Conservation (phyloP, 2,113 vertebrate species). For the Daphoenositta chrysoptera region DNA sequence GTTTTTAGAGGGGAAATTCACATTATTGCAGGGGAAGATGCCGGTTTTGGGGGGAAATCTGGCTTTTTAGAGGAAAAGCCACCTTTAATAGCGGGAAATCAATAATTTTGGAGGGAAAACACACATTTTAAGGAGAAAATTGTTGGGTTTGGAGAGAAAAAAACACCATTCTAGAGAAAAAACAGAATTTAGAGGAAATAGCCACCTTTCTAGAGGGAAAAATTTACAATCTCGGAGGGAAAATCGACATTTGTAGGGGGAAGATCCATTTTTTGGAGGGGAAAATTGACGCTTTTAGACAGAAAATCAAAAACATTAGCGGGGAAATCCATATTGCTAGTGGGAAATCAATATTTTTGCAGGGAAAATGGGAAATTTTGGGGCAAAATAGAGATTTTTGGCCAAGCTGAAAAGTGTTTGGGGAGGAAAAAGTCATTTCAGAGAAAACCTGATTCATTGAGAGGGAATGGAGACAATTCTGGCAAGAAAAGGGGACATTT, state of each 20-base stretch:
- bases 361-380: neutral
- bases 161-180: neutral
- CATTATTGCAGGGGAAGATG: fast-evolving
- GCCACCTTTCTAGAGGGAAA: too few species aligned
- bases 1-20: fast-evolving
- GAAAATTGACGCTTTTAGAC: neutral
- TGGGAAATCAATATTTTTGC: fast-evolving
- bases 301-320: fast-evolving
- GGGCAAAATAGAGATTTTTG: neutral
- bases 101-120: too few species aligned
- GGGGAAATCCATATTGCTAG: fast-evolving
- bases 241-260: neutral
- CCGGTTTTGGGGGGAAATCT: fast-evolving
- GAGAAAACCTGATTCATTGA: too few species aligned
- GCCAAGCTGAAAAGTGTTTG: neutral
- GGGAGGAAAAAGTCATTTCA: too few species aligned
- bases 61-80: fast-evolving
- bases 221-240: neutral
- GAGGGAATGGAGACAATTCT: neutral
- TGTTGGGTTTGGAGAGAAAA: fast-evolving
- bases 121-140: neutral
- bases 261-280: fast-evolving
- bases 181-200: neutral
- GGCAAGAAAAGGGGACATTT: neutral
- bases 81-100: fast-evolving